A percentile compares a stretch with the other conserved stretches of the same genome.
Conservation (phyloP, 2,113 vertebrate genomes). For the Hippotragus niger region DNA sequence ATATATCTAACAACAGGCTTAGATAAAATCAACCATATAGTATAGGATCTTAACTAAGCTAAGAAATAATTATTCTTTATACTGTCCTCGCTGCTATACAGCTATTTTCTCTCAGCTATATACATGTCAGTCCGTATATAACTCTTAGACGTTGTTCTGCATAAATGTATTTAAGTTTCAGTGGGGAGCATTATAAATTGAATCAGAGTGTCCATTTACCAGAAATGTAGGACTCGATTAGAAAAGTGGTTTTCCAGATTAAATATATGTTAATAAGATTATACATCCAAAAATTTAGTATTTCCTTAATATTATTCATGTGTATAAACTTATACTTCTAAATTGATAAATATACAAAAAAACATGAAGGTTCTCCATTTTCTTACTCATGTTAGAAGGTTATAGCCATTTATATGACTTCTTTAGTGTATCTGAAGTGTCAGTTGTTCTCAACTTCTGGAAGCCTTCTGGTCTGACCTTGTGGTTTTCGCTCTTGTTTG, state of each 20-base stretch:
- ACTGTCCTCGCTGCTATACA: not conserved
- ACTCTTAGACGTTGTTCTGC: not conserved
- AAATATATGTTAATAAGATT: not conserved
- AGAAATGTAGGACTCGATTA: slow-evolving; percentile 7
- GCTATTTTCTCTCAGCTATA: not conserved
- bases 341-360: not conserved
- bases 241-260: not conserved
- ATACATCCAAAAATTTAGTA: not conserved
- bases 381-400: not conserved
- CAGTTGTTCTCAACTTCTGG: not conserved
- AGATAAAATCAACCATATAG: not conserved
- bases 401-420: not conserved
- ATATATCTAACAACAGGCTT: not conserved
- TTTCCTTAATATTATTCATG: not conserved
- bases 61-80: not conserved
- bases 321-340: slow-evolving; percentile 19
- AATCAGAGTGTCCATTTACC: not conserved
- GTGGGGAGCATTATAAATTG: not conserved
- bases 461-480: not conserved
- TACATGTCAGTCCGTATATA: not conserved
- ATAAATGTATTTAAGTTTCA: not conserved
- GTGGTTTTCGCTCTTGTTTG: not conserved
- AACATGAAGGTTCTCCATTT: not conserved
- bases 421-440: not conserved
- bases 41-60: not conserved